These are phyloP conservation scores for Ormyrus pomaceus DNA, from an alignment of 2,888 invertebrate genomes.

Conservation along the genomic window DNA sequence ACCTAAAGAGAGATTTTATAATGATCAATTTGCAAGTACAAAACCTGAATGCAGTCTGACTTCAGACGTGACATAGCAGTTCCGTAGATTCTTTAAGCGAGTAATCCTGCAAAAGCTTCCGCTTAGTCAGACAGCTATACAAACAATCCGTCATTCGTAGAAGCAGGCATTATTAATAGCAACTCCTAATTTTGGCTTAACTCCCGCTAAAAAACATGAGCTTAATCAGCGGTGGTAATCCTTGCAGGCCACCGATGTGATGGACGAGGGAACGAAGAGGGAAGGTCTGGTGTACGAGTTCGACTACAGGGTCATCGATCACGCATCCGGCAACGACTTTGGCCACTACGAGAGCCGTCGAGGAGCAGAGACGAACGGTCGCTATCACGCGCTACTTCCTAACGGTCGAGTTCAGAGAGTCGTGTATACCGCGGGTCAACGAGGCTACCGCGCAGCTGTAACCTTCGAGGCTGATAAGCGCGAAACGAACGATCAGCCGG, in stretches of 20 bases:
- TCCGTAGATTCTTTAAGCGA: no score
- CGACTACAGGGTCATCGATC: slow-evolving; percentile 85
- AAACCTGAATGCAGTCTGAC: no score
- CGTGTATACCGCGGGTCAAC: slow-evolving; percentile 85
- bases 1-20: no score
- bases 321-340: slow-evolving; percentile 84
- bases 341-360: slow-evolving; percentile 85
- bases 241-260: background rate
- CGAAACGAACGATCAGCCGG: background rate
- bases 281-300: slow-evolving; percentile 74
- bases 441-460: slow-evolving; percentile 87
- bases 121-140: no score
- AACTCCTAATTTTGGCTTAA: no score
- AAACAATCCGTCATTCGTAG: no score
- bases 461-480: slow-evolving; percentile 76
- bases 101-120: no score
- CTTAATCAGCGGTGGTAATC: background rate
- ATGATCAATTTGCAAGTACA: no score
- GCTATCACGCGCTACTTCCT: slow-evolving; percentile 87
- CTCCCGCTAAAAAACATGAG: no score
- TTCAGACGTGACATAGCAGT: no score
- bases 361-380: slow-evolving; percentile 83
- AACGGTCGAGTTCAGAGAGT: slow-evolving; percentile 89
- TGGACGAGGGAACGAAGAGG: no score
- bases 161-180: no score